Evolutionary conservation across 2,888 invertebrate species (phyloP).

Genomic region (Athalia circularis): DNA sequence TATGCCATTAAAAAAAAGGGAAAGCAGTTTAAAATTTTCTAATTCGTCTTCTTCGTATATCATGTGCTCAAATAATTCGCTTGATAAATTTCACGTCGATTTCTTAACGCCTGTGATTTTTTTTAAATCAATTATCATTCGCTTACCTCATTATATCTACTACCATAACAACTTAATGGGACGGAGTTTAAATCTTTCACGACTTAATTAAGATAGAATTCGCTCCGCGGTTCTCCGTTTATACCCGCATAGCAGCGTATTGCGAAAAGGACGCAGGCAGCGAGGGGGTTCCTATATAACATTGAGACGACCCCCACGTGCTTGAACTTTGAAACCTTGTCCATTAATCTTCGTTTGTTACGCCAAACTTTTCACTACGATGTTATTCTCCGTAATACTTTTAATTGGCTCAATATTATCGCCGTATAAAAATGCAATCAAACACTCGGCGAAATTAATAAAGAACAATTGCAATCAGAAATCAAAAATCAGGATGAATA

Average conservation of each 20-base stretch:
- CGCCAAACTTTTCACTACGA: slow-evolving; percentile 27
- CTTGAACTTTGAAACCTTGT: slow-evolving; percentile 27
- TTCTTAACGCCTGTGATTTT: slow-evolving; percentile 25
- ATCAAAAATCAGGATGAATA: no score
- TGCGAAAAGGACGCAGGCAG: background rate
- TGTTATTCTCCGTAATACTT: background rate
- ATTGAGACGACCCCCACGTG: background rate
- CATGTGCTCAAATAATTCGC: background rate
- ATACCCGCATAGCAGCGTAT: background rate
- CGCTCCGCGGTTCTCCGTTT: no score
- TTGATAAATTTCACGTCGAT: background rate
- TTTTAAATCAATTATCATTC: slow-evolving; percentile 7
- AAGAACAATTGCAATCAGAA: no score
- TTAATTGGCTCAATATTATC: slow-evolving; percentile 17
- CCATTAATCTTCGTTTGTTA: slow-evolving; percentile 39
- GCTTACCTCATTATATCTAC: no score
- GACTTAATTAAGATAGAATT: slow-evolving; percentile 10
- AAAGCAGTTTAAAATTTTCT: background rate
- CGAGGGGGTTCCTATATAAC: background rate
- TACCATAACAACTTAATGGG: background rate
- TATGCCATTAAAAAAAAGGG: background rate
- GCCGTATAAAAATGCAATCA: no score
- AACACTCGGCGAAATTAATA: no score
- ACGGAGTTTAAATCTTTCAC: background rate
- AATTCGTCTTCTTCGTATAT: background rate